Evolutionary conservation across 1,140 invertebrate genomes (phyloP).

Genomic region (Drosophila bocki): DNA sequence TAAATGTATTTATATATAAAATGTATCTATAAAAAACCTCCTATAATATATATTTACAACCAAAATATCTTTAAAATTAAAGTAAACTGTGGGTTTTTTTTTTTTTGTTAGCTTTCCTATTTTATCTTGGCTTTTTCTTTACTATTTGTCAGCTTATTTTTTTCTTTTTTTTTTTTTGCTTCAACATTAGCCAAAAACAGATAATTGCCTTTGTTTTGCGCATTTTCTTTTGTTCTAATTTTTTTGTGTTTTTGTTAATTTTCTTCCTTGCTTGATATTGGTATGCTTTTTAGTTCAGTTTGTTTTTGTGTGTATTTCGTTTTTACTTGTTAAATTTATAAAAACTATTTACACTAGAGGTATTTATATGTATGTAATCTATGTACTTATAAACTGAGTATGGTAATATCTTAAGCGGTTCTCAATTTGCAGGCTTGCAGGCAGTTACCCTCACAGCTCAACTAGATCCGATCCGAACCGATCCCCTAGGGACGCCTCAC

Average conservation of each 20-base stretch:
- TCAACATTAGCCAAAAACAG: slow-evolving; percentile 5
- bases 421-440: slow-evolving; percentile 10
- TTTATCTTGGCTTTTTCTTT: not conserved
- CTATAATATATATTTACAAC: slow-evolving; percentile 29
- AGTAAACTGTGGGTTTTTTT: not conserved
- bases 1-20: not conserved
- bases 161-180: not conserved
- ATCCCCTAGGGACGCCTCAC: slow-evolving; percentile 1
- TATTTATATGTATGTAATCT: slow-evolving; percentile 13
- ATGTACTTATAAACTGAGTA: slow-evolving; percentile 72
- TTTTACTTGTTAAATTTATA: slow-evolving; percentile 53
- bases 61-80: slow-evolving; percentile 20
- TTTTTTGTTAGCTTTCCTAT: slow-evolving; percentile 2
- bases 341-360: slow-evolving; percentile 58
- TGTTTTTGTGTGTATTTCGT: slow-evolving; percentile 34
- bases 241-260: not conserved
- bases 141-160: not conserved
- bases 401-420: slow-evolving; percentile 80
- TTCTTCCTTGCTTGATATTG: slow-evolving; percentile 19
- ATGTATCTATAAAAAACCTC: slow-evolving; percentile 24
- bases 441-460: slow-evolving; percentile 11
- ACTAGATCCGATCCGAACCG: slow-evolving; percentile 16
- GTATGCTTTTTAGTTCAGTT: slow-evolving; percentile 14
- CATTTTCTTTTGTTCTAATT: not conserved
- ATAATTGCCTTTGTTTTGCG: not conserved